Evolutionary conservation across 2,888 invertebrate species (phyloP).

Genomic region (Willowsia nigromaculata): DNA sequence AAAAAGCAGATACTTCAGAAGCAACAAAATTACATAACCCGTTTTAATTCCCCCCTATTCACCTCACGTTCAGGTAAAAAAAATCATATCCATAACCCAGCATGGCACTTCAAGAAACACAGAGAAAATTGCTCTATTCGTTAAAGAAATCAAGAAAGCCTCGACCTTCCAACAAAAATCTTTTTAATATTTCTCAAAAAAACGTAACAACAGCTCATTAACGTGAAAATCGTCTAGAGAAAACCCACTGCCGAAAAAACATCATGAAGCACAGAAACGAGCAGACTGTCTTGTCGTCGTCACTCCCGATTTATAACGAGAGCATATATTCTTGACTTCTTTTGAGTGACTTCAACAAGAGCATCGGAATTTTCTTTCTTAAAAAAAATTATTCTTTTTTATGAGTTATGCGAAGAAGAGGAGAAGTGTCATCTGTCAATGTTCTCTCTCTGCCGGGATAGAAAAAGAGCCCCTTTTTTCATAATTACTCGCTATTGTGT

Average conservation of each 20-base stretch:
- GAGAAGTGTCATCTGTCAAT: conserved; percentile 8
- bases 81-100: not conserved
- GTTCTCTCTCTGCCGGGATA: no score
- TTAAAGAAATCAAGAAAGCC: not conserved
- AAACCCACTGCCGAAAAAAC: not conserved
- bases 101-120: not conserved
- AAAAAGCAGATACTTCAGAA: no score
- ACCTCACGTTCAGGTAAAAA: not conserved
- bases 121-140: conserved; percentile 5
- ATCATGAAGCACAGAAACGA: no score
- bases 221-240: not conserved
- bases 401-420: not conserved
- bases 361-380: not conserved
- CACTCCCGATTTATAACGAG: no score
- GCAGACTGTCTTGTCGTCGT: no score
- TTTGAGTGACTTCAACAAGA: no score
- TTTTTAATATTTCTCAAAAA: not conserved
- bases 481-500: no score
- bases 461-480: no score
- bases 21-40: not conserved
- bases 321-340: no score
- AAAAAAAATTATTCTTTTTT: not conserved
- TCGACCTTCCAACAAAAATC: not conserved
- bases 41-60: not conserved
- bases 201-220: not conserved